Percentiles rank a stretch among this genome's conserved stretches.
Evolutionary conservation across 2,888 invertebrate genomes (phyloP).

Genomic region (Papilio gigon): DNA sequence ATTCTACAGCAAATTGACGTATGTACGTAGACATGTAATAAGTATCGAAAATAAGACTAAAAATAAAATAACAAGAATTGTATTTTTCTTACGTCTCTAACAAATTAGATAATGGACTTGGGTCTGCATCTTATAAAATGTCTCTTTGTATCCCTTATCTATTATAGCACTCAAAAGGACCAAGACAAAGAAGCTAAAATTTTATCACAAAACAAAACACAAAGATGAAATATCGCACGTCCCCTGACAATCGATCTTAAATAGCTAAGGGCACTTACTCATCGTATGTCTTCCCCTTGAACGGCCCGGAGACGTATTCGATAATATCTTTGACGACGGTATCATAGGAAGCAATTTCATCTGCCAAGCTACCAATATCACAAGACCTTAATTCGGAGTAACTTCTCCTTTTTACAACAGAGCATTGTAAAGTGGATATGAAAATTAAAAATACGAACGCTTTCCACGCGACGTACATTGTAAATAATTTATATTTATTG

Average conservation of each 20-base stretch:
- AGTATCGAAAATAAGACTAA: too few species aligned
- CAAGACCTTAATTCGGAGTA: constrained; percentile 54
- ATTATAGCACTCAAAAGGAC: constrained; percentile 1
- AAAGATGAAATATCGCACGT: constrained; percentile 24
- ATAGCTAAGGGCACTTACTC: constrained; percentile 62
- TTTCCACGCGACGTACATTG: constrained; percentile 16
- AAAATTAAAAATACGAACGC: constrained; percentile 41
- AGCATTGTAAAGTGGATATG: constrained; percentile 46
- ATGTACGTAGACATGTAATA: too few species aligned
- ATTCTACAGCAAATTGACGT: neutral
- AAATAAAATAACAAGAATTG: too few species aligned
- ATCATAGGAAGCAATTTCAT: constrained; percentile 84
- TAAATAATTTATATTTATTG: constrained; percentile 16
- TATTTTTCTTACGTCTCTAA: neutral
- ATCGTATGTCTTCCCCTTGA: constrained; percentile 82
- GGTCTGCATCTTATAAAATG: neutral
- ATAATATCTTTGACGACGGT: constrained; percentile 78
- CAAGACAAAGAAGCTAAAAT: neutral
- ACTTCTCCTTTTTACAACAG: constrained; percentile 46
- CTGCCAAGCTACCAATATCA: constrained; percentile 55
- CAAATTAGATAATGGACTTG: constrained; percentile 7
- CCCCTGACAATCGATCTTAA: constrained; percentile 29
- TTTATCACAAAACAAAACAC: constrained; percentile 21
- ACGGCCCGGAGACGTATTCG: constrained; percentile 75
- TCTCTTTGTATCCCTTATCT: neutral